Base-by-base conservation (phyloP, 2,797 vertebrate species). In the Coendou prehensilis region DNA sequence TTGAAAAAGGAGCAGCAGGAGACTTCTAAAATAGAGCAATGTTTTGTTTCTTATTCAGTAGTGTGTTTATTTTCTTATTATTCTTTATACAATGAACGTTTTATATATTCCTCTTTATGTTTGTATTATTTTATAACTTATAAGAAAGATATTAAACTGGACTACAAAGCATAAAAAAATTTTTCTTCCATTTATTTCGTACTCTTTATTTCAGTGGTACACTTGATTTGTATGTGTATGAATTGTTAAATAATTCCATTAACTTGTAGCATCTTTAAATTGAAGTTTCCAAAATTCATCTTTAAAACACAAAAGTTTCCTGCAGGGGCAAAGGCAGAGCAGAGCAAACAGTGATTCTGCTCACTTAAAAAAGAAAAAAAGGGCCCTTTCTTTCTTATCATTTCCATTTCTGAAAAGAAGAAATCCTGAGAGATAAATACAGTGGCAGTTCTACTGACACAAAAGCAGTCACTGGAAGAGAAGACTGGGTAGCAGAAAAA, bases 221-320 rank as follows among this genome's bases (percentile, higher is more conserved):
- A 1, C 30, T 89, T 73, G 30, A 67, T 84, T 67, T 78, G 26
- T 76, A n/a, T 59, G 73, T 50, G 56, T 41, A 26, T 47, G 14
- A 67, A 4, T 64, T 71, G 28, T 83, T 71, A 86, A 84, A 87
- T 15, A 28, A 83, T 93, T 56, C 56, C 28, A 50, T 33, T n/a
- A 88, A 82, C 61, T 30, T 8, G 5, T 13, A 91, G 17, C 3
- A 47, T 78, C 18, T 95, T 95, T 80, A 81, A 50, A 10, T 54
- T 69, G 89, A 95, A 80, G 0, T 11, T 88, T 83, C 61, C n/a
- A 78, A 50, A n/a, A 14, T 57, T 57, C 26, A 54, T 64, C 26
- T 96, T 92, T 83, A 92, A 95, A 79, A 69, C 15, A 61, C 33
- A 50, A 45, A 26, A 26, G 10, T 69, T 76, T 33, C 84, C 61